A percentile compares a stretch with the other conserved stretches of the same genome.
Evolutionary conservation across 2,888 invertebrate species (phyloP).

Genomic region (Rhopalosiphum nymphaeae): DNA sequence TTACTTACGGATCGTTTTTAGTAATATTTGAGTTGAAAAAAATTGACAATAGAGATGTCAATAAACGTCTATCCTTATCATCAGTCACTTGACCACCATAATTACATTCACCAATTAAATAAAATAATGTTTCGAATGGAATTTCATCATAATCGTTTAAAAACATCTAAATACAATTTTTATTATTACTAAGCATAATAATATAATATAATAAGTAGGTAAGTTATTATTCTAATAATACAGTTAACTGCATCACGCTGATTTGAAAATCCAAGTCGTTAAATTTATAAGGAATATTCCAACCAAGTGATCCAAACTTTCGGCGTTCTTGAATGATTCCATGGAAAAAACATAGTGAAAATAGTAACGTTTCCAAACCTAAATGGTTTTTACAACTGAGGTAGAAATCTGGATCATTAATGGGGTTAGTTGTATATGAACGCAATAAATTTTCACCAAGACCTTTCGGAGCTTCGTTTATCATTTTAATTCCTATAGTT

Average conservation of each 20-base stretch:
- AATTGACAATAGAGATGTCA: slow-evolving; percentile 83
- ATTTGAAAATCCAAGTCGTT: slow-evolving; percentile 93
- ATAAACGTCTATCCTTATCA: slow-evolving; percentile 89
- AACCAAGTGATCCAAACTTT: slow-evolving; percentile 94
- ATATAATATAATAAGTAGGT: not conserved
- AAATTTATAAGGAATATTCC: slow-evolving; percentile 97
- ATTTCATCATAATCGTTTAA: slow-evolving; percentile 86
- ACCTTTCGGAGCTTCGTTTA: slow-evolving; percentile 65
- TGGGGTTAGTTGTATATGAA: slow-evolving; percentile 89
- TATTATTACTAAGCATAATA: not conserved
- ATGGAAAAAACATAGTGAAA: slow-evolving; percentile 93
- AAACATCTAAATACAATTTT: slow-evolving; percentile 80
- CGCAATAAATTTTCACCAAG: slow-evolving; percentile 88
- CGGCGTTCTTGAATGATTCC: slow-evolving; percentile 91
- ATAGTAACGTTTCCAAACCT: slow-evolving; percentile 86
- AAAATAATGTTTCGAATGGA: slow-evolving; percentile 88
- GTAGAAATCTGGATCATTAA: slow-evolving; percentile 86
- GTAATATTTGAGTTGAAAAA: slow-evolving; percentile 84
- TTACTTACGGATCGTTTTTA: slow-evolving; percentile 74
- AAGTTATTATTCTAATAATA: slow-evolving; percentile 69
- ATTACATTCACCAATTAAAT: slow-evolving; percentile 92
- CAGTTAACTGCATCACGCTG: slow-evolving; percentile 86
- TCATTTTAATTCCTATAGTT: slow-evolving; percentile 66
- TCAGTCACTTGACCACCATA: slow-evolving; percentile 96
- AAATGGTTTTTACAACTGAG: slow-evolving; percentile 73